phyloP scores from a whole-genome alignment of 2,888 invertebrate species.

The Pyrrhia umbra region DNA sequence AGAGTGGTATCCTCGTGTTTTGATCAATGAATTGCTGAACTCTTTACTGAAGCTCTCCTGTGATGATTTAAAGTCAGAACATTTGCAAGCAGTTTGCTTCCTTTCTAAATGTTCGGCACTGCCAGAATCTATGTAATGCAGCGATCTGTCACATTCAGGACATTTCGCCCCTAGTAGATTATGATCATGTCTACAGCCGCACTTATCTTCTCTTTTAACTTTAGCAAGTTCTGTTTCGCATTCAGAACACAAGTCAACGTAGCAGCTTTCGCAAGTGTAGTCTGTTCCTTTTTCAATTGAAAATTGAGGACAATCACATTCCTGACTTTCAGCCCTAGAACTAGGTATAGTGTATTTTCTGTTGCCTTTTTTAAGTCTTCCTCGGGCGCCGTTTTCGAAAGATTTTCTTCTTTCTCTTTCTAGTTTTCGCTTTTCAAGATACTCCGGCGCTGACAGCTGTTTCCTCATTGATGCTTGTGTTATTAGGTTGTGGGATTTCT shows the following conservation, averaged over 20 bases:
- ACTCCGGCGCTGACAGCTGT: constrained; percentile 96
- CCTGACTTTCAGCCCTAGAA: constrained; percentile 74
- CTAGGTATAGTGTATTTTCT: constrained; percentile 81
- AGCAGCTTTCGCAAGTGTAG: constrained; percentile 85
- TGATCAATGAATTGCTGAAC: constrained; percentile 76
- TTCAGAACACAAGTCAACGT: constrained; percentile 84
- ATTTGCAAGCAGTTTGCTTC: constrained; percentile 80
- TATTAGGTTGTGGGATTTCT: constrained; percentile 89
- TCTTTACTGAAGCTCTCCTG: constrained; percentile 87
- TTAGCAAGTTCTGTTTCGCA: constrained; percentile 82
- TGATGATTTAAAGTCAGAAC: constrained; percentile 85
- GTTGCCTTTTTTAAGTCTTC: constrained; percentile 90
- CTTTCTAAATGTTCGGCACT: constrained; percentile 83
- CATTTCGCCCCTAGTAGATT: constrained; percentile 79
- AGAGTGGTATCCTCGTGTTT: constrained; percentile 86
- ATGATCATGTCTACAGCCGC: constrained; percentile 74
- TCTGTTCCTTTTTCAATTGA: constrained; percentile 84
- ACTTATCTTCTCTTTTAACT: constrained; percentile 76
- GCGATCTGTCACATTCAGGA: constrained; percentile 81
- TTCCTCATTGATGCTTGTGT: constrained; percentile 92
- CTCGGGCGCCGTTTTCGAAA: constrained; percentile 90
- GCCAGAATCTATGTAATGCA: constrained; percentile 85
- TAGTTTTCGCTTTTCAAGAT: constrained; percentile 95
- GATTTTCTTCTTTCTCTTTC: constrained; percentile 92
- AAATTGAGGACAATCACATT: constrained; percentile 82